Base-by-base conservation (phyloP, 1,140 invertebrate genomes). In the Heliothis subflexa region DNA sequence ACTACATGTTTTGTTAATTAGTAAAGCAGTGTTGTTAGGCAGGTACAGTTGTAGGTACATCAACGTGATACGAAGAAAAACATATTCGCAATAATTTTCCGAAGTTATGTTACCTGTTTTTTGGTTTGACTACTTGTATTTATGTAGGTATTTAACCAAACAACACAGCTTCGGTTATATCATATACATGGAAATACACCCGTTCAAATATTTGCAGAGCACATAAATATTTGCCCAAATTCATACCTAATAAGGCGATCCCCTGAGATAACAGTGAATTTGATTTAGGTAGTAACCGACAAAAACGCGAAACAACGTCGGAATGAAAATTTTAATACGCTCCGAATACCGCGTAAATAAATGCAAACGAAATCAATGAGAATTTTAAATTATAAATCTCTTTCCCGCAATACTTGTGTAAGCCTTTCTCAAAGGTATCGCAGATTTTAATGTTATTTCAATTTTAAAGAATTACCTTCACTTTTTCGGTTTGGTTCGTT, bases 381-480 rank as follows among this genome's bases (percentile, higher is more conserved):
- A 57, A n/a, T 4, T 40, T 59, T 73, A 59, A 73, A 73, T 59
- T 73, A 40, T 47, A 73, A 73, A 59, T 59, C 13, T 47, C 33
- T 59, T 33, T 59, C 28, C 25, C 21, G 11, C 55, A 40, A 71
- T 54, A 66, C 40, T 66, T 59, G 12, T 55, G 40, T 73, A 73
- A 73, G 71, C 71, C 54, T 59, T 73, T 73, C 59, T 50, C 47
- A 47, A 73, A 59, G 16, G 71, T 59, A 73, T 73, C 71, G 40
- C 28, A 33, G 33, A 73, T 40, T 52, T 49, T 50, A 70, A 50
- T 49, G 66, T 45, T 73, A 18, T 61, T 61, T 59, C 50, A 45
- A 59, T 73, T 73, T 59, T 57, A 73, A 16, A 49, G 71, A 73
- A 73, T 59, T 59, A 73, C n/a, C 12, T 73, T 45, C 54, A 59